Percentiles rank a stretch among this genome's conserved stretches.
phyloP scores from a whole-genome alignment of 2,797 vertebrate species.

The Sebastes trivittatus region DNA sequence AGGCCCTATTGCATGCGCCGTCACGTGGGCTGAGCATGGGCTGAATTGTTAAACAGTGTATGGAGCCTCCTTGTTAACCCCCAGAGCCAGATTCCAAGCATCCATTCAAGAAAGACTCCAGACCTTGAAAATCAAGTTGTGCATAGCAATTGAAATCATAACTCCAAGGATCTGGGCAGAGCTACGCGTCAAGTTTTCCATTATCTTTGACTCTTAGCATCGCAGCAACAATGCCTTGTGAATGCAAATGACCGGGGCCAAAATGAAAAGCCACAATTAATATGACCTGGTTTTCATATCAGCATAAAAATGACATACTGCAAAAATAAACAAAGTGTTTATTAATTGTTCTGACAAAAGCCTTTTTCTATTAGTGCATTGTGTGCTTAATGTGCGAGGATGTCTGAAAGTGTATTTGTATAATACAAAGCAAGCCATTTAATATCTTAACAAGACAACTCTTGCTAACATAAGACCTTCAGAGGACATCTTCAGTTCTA shows the following conservation, averaged over 20 bases:
- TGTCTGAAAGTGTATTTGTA: background rate
- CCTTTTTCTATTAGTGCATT: background rate
- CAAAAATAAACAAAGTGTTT: background rate
- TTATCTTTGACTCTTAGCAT: constrained; percentile 58
- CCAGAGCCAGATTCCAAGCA: constrained; percentile 74
- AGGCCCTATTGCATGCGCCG: constrained; percentile 76
- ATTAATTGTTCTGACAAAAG: background rate
- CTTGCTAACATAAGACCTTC: background rate
- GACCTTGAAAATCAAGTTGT: constrained; percentile 74
- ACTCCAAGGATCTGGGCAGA: constrained; percentile 52
- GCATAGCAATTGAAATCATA: constrained; percentile 78
- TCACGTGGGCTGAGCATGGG: constrained; percentile 74
- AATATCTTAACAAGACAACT: background rate
- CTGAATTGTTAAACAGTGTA: constrained; percentile 79
- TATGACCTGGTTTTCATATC: background rate
- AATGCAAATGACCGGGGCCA: constrained; percentile 42
- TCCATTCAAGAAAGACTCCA: constrained; percentile 73
- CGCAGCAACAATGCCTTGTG: constrained; percentile 11
- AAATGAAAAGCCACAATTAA: constrained; percentile 28
- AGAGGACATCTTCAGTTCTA: background rate
- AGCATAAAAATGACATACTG: background rate
- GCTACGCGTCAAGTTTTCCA: constrained; percentile 49
- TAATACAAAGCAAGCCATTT: background rate
- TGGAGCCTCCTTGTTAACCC: constrained; percentile 79
- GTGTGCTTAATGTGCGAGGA: background rate